These are phyloP conservation scores for Buathra laborator DNA, from an alignment of 2,888 invertebrate species.

Conservation along the genomic window DNA sequence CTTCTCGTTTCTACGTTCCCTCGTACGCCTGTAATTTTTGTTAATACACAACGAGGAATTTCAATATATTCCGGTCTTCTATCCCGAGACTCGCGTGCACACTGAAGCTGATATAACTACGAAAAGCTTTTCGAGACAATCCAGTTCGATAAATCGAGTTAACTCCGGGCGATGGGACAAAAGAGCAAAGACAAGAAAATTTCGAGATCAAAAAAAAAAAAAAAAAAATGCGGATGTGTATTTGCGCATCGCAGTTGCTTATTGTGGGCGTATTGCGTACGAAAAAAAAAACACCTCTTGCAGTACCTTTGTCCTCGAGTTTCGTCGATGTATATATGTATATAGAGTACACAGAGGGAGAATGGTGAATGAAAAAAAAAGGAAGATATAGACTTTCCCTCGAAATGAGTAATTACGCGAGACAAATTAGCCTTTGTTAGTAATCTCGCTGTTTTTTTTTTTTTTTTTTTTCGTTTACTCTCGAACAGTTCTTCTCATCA, in stretches of 20 bases:
- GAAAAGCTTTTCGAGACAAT: conserved; percentile 36
- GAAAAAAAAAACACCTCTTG: conserved; percentile 10
- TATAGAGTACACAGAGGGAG: no score
- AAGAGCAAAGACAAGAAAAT: neutral
- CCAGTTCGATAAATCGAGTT: conserved; percentile 65
- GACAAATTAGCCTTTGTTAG: conserved; percentile 45
- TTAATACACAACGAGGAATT: conserved; percentile 68
- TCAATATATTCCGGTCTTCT: conserved; percentile 59
- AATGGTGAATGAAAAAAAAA: conserved; percentile 18
- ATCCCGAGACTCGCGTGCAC: neutral
- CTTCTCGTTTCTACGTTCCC: conserved; percentile 46
- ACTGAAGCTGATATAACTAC: neutral
- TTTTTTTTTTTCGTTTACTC: conserved; percentile 11
- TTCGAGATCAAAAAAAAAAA: neutral
- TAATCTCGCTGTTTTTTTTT: conserved; percentile 12
- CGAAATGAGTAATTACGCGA: conserved; percentile 43
- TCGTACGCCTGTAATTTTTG: conserved; percentile 66
- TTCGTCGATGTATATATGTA: conserved; percentile 4
- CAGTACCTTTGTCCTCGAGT: conserved; percentile 16
- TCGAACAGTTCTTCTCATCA: conserved; percentile 16
- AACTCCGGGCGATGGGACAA: conserved; percentile 34
- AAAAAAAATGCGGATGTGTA: neutral
- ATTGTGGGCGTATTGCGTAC: conserved; percentile 16
- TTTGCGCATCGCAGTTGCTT: neutral
- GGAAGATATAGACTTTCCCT: neutral